phyloP scores from a whole-genome alignment of 2,113 vertebrate genomes.

The Herpailurus yagouaroundi region DNA sequence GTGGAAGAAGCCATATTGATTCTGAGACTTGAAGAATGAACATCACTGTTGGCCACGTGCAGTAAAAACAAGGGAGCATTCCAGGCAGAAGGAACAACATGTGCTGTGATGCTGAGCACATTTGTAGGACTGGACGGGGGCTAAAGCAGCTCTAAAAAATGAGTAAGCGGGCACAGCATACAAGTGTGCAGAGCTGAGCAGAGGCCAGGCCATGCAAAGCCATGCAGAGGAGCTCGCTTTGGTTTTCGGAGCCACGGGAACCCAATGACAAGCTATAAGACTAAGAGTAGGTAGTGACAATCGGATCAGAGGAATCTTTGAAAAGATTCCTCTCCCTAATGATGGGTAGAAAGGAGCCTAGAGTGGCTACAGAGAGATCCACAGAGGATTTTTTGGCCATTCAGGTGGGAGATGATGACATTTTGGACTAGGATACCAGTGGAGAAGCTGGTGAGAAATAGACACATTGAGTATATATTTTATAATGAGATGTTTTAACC shows the following conservation, averaged over 20 bases:
- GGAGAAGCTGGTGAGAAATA: neutral
- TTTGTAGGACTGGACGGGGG: neutral
- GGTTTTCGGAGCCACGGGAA: neutral
- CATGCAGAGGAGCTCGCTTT: neutral
- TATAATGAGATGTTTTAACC: neutral
- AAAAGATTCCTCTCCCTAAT: neutral
- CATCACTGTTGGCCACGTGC: neutral
- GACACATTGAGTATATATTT: neutral
- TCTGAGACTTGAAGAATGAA: neutral
- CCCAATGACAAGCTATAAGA: neutral
- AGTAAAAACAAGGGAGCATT: too few species aligned
- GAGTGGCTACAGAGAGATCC: neutral
- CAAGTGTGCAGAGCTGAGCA: neutral
- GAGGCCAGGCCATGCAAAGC: neutral
- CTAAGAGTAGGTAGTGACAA: fast-evolving
- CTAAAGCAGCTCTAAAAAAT: neutral
- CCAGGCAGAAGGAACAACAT: neutral
- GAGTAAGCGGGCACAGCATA: neutral
- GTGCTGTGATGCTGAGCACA: neutral
- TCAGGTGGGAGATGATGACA: too few species aligned
- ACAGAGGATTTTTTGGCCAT: neutral
- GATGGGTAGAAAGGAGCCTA: neutral
- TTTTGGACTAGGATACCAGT: neutral
- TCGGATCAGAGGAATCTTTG: neutral
- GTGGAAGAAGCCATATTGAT: neutral